phyloP scores from a whole-genome alignment of 2,797 vertebrate genomes.

The Chaunax sp. region DNA sequence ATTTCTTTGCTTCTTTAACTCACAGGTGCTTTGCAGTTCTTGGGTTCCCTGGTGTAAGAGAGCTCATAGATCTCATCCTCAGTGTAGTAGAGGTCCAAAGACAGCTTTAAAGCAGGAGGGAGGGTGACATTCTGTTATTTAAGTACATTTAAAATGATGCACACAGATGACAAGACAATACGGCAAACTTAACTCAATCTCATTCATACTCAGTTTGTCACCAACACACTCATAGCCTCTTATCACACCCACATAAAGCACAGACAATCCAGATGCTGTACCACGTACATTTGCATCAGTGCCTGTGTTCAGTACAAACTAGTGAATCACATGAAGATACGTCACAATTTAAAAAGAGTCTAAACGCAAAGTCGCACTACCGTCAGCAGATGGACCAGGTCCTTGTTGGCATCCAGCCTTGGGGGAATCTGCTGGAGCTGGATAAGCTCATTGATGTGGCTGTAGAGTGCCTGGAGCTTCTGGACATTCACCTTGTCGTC shows the following conservation, averaged over 20 bases:
- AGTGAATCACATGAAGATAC: slow-evolving; percentile 48
- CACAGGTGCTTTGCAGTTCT: slow-evolving; percentile 91
- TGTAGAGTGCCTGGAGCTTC: slow-evolving; percentile 93
- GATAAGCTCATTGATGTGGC: slow-evolving; percentile 93
- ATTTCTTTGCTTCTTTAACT: slow-evolving; percentile 63
- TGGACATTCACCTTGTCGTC: slow-evolving; percentile 93
- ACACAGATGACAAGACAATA: slow-evolving; percentile 63
- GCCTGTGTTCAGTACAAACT: slow-evolving; percentile 39
- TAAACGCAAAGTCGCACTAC: slow-evolving; percentile 67
- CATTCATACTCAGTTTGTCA: slow-evolving; percentile 73
- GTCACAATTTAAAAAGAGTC: slow-evolving; percentile 12
- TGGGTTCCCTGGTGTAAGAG: slow-evolving; percentile 94
- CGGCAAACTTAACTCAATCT: slow-evolving; percentile 67
- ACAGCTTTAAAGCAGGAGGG: slow-evolving; percentile 86
- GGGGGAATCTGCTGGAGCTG: slow-evolving; percentile 93
- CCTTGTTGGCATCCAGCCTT: slow-evolving; percentile 93
- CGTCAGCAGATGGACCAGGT: slow-evolving; percentile 94
- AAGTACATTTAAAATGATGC: slow-evolving; percentile 50
- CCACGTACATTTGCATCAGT: slow-evolving; percentile 69
- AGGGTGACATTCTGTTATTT: slow-evolving; percentile 59
- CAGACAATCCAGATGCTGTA: slow-evolving; percentile 65
- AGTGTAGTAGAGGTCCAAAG: slow-evolving; percentile 95
- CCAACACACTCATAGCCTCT: slow-evolving; percentile 78
- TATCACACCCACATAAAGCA: slow-evolving; percentile 72
- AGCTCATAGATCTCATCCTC: slow-evolving; percentile 98